Base-by-base conservation (phyloP, 2,888 invertebrate genomes). In the Steinernema carpocapsae region DNA sequence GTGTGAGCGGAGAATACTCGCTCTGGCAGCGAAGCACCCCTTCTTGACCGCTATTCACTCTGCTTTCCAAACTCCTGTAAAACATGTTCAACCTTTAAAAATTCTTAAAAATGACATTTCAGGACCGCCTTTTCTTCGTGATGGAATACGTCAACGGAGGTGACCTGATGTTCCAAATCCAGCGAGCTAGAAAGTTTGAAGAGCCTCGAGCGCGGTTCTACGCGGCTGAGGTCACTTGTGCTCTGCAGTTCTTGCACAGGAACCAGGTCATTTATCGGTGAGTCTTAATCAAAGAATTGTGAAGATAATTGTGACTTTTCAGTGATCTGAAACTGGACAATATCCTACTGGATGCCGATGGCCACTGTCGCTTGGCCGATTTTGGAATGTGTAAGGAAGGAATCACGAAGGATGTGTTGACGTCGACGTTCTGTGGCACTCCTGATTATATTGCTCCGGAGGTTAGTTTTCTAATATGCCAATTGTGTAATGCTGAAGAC, bases 71-170 rank as follows among this genome's bases (percentile, higher is more conserved):
- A 97, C 97, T 74, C 92, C 92, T 88, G 92, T 92, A 83, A 74
- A 80, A 51, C 43, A 7, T 70, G 48, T 19, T 45, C 70, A 17
- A 1, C 71, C 26, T 64, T 59, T 59, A 45, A 26, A 22, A 70
- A 48, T 70, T 24, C 43, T 45, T 17, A 22, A 19, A 29, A 74
- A 14, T 32, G 22, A 12, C 76, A 81, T 80, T 71, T 29, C 82
- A 92, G 89, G 95, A 95, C 89, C 92, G 95, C 14, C 91, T 99
- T 81, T 97, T 97, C 91, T 97, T 99, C 90, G 96, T 97, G 81
- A 99, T 99, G 97, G 97, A 97, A 90, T 97, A 97, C 89, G 97
- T 99, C 73, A 95, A 97, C 89, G 99, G 97, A 83, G 90, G 90
- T 76, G 90, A 90, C 87, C 85, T 90, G 76, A 90, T 97, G 97